phyloP scores from a whole-genome alignment of 2,113 vertebrate species.

The Chionomys nivalis region DNA sequence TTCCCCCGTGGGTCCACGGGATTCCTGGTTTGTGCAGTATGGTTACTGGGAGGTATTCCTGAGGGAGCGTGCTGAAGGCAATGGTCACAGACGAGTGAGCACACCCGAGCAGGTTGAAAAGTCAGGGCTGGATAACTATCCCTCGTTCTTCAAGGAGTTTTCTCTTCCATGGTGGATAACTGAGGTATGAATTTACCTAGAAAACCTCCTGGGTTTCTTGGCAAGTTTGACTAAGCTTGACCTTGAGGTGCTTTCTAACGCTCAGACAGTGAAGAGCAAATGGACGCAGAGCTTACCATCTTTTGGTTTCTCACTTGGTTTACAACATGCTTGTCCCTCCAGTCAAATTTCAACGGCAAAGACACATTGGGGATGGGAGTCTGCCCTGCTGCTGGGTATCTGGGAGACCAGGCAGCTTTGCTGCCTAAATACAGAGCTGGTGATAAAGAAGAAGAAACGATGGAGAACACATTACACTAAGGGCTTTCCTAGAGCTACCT shows the following conservation, averaged over 20 bases:
- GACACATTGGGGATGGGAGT: slow-evolving; percentile 37
- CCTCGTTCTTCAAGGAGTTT: neutral
- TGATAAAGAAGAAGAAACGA: slow-evolving; percentile 3
- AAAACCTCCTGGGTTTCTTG: neutral
- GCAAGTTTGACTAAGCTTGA: neutral
- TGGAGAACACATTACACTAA: neutral
- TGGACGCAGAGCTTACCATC: slow-evolving; percentile 84
- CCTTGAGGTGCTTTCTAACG: neutral
- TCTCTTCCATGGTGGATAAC: neutral
- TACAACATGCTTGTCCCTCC: slow-evolving; percentile 92
- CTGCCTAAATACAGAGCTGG: slow-evolving; percentile 91
- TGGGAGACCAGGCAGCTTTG: slow-evolving; percentile 82
- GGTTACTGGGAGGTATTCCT: neutral
- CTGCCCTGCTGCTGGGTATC: slow-evolving; percentile 78
- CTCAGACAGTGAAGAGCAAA: neutral
- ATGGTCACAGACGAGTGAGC: neutral
- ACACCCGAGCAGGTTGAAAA: neutral
- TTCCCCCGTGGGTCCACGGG: neutral
- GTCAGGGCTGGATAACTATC: neutral
- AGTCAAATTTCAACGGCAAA: slow-evolving; percentile 92
- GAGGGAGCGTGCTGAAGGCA: neutral
- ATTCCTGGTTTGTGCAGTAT: neutral
- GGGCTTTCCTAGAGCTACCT: neutral
- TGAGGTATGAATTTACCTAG: neutral
- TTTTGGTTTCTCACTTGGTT: slow-evolving; percentile 92